Percentiles rank a stretch among this genome's conserved stretches.
Evolutionary conservation across 2,113 vertebrate genomes (phyloP).

Genomic region (Amia ocellicauda): DNA sequence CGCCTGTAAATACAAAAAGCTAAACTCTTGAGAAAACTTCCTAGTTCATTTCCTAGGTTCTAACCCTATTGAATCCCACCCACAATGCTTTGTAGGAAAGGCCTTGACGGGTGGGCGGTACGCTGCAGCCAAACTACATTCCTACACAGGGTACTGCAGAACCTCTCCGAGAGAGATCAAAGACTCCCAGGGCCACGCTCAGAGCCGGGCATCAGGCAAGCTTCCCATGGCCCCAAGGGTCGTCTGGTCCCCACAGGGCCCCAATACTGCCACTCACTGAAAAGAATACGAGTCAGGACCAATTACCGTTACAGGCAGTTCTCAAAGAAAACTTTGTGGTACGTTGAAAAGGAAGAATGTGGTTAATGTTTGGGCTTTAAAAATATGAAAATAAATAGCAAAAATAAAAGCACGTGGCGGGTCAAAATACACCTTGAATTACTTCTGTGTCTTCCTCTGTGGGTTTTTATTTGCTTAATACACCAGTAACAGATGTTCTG

Average conservation of each 20-base stretch:
- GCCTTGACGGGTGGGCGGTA: constrained; percentile 42
- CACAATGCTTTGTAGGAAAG: constrained; percentile 60
- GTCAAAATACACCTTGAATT: constrained; percentile 42
- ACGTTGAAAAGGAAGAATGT: constrained; percentile 42
- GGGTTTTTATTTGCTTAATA: constrained; percentile 8
- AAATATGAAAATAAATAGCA: too few relatives aligned
- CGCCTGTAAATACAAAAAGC: constrained; percentile 29
- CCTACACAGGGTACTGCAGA: constrained; percentile 41
- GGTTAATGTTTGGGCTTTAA: constrained; percentile 51
- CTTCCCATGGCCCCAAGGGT: constrained; percentile 55
- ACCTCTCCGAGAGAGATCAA: constrained; percentile 44
- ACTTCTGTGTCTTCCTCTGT: constrained; percentile 37
- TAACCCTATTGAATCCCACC: constrained; percentile 59
- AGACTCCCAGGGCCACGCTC: constrained; percentile 28
- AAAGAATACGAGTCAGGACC: constrained; percentile 59
- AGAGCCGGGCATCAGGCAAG: constrained; percentile 25
- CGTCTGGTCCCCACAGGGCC: constrained; percentile 37
- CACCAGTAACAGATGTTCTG: not conserved
- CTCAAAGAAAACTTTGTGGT: constrained; percentile 43
- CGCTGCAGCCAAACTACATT: constrained; percentile 50
- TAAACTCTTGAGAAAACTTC: constrained; percentile 62
- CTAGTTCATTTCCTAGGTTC: constrained; percentile 63
- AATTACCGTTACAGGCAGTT: constrained; percentile 55
- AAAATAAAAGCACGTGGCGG: constrained; percentile 41
- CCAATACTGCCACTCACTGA: constrained; percentile 43